These are phyloP conservation scores for Tyrophagus putrescentiae DNA, from an alignment of 1,140 invertebrate species.

Conservation along the genomic window DNA sequence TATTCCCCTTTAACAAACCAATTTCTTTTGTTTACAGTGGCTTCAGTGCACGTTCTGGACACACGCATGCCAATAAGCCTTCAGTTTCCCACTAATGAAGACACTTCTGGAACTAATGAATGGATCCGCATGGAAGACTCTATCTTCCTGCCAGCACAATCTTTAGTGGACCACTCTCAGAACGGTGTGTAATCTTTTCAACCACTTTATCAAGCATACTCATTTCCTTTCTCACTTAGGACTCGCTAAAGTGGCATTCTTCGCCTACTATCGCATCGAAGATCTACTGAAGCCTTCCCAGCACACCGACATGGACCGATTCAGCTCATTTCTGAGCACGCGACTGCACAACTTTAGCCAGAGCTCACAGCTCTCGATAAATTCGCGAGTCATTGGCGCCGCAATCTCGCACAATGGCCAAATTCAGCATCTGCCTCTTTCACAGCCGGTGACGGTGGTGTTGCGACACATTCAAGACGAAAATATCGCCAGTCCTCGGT, in stretches of 20 bases:
- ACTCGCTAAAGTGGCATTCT: conserved; percentile 26
- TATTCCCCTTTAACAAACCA: no score
- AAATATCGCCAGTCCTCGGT: conserved; percentile 77
- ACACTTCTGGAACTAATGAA: conserved; percentile 19
- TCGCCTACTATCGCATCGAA: conserved; percentile 25
- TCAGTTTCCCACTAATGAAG: conserved; percentile 20
- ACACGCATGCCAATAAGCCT: conserved; percentile 18
- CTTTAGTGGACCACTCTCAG: conserved; percentile 26
- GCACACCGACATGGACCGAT: neutral
- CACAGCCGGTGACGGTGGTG: conserved; percentile 32
- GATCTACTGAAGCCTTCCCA: conserved; percentile 24
- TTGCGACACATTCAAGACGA: conserved; percentile 64
- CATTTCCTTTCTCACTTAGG: conserved; percentile 17
- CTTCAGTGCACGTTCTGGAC: conserved; percentile 24
- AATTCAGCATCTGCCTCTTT: neutral
- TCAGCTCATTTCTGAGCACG: neutral
- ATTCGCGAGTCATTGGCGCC: conserved; percentile 19
- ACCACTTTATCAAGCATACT: neutral
- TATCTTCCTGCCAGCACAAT: conserved; percentile 25
- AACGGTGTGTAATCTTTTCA: conserved; percentile 38
- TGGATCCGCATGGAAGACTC: conserved; percentile 26
- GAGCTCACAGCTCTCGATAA: neutral
- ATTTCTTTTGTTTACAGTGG: conserved; percentile 16
- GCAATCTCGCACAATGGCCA: neutral
- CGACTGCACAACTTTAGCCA: conserved; percentile 2